These are phyloP conservation scores for Calameuta pallipes DNA, from an alignment of 2,888 invertebrate genomes.

Conservation along the genomic window DNA sequence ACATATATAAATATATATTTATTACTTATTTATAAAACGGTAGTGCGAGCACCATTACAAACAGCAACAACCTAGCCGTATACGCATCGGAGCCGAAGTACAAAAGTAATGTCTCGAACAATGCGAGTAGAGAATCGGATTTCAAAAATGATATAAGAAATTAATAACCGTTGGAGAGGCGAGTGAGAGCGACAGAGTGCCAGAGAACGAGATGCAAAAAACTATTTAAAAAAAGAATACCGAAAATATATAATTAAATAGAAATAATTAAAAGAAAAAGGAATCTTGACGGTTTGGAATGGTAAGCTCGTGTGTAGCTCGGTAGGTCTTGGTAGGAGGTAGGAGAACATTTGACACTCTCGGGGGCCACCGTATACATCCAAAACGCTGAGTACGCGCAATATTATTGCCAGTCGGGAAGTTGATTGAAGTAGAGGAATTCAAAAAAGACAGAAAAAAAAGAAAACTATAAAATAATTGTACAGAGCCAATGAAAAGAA, in stretches of 20 bases:
- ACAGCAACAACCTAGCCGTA: slow-evolving; percentile 67
- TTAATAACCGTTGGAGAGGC: slow-evolving; percentile 26
- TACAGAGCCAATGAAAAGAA: slow-evolving; percentile 23
- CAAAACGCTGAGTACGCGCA: slow-evolving; percentile 14
- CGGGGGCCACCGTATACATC: slow-evolving; percentile 48
- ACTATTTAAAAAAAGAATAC: slow-evolving; percentile 8
- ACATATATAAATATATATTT: slow-evolving; percentile 15
- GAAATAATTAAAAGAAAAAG: slow-evolving; percentile 45
- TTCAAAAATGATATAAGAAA: slow-evolving; percentile 34
- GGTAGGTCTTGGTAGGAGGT: slow-evolving; percentile 65
- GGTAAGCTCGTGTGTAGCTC: slow-evolving; percentile 67
- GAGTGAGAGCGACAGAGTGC: slow-evolving; percentile 17
- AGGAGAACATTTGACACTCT: slow-evolving; percentile 64
- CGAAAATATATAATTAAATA: background rate
- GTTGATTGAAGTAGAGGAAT: background rate
- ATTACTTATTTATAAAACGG: slow-evolving; percentile 36
- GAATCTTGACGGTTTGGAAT: slow-evolving; percentile 65
- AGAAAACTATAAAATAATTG: slow-evolving; percentile 19
- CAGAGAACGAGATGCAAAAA: slow-evolving; percentile 18
- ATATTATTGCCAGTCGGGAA: slow-evolving; percentile 1
- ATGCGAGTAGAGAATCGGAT: slow-evolving; percentile 61
- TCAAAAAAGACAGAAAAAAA: slow-evolving; percentile 8
- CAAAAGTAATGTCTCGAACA: slow-evolving; percentile 29
- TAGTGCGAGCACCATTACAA: slow-evolving; percentile 67
- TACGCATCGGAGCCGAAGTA: background rate